Evolutionary conservation across 2,113 vertebrate genomes (phyloP).

Genomic region (Protobothrops mucrosquamatus): DNA sequence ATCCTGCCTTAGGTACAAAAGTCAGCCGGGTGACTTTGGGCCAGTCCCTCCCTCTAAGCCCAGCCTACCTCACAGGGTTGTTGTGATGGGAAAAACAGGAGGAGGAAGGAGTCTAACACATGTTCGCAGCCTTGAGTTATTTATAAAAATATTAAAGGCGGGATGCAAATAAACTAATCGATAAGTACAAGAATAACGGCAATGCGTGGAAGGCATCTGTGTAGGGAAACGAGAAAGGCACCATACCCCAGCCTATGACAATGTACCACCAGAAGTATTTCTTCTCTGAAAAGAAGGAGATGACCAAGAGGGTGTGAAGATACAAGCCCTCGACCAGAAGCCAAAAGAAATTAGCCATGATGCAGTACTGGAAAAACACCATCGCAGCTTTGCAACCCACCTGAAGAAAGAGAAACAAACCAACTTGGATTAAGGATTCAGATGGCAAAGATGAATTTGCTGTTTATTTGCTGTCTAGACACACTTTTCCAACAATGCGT

Average conservation of each 20-base stretch:
- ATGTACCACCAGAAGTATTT: slow-evolving; percentile 99
- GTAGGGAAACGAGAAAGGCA: background rate
- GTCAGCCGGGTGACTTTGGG: no score
- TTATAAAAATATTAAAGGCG: background rate
- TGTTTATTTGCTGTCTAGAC: background rate
- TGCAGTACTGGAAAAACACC: slow-evolving; percentile 94
- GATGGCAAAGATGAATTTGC: background rate
- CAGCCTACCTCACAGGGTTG: no score
- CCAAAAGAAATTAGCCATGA: slow-evolving; percentile 99
- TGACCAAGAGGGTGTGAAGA: slow-evolving; percentile 86
- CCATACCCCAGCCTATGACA: slow-evolving; percentile 92
- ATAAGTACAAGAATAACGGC: background rate
- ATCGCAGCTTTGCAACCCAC: slow-evolving; percentile 89
- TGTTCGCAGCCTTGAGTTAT: background rate
- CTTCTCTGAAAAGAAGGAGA: slow-evolving; percentile 96
- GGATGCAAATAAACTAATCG: background rate
- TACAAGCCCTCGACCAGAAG: slow-evolving; percentile 94
- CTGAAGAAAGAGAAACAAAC: slow-evolving; percentile 64
- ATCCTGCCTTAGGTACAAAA: no score
- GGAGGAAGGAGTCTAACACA: no score
- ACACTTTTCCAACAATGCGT: background rate
- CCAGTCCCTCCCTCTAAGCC: no score
- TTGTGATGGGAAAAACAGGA: no score
- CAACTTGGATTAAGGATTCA: background rate
- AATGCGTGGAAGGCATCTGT: background rate